Conservation (phyloP, 23 tunicate species). For the Trididemnum clinides region DNA sequence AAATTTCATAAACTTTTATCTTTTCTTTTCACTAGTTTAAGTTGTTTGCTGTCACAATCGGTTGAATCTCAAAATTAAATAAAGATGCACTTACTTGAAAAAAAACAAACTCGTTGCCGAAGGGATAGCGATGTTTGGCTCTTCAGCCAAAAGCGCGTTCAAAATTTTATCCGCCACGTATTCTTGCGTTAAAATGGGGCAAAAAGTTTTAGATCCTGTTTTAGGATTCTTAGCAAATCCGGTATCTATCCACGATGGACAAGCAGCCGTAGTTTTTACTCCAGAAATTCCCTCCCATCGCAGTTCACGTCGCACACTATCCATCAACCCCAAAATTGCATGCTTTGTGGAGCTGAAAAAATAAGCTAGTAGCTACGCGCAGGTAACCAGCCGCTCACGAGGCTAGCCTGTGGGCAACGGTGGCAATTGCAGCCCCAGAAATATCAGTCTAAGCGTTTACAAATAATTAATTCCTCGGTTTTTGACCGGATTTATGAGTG, state of each 20-base stretch:
- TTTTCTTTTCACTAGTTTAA: background rate
- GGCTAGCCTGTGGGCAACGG: too few species aligned
- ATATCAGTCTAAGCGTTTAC: too few species aligned
- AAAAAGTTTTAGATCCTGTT: background rate
- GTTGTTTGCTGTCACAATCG: background rate
- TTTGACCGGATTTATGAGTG: too few species aligned
- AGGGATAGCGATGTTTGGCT: background rate
- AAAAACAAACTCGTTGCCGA: background rate
- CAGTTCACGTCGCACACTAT: constrained; percentile 47
- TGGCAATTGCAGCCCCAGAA: too few species aligned
- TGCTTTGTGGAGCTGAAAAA: constrained; percentile 39
- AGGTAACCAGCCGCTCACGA: too few species aligned
- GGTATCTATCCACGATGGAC: constrained; percentile 52
- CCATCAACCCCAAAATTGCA: constrained; percentile 56
- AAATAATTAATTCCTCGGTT: too few species aligned
- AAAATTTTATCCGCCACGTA: constrained; percentile 40
- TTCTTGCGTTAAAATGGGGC: constrained; percentile 19
- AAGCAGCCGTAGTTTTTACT: constrained; percentile 33
- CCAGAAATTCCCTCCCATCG: constrained; percentile 25
- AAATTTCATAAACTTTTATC: too few species aligned
- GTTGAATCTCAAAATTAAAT: background rate
- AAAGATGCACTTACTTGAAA: constrained; percentile 6
- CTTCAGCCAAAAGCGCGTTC: constrained; percentile 11
- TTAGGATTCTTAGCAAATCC: constrained; percentile 54
- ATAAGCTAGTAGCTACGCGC: too few species aligned